These are phyloP conservation scores for Cantharis lateralis DNA, from an alignment of 2,888 invertebrate species.

Conservation along the genomic window DNA sequence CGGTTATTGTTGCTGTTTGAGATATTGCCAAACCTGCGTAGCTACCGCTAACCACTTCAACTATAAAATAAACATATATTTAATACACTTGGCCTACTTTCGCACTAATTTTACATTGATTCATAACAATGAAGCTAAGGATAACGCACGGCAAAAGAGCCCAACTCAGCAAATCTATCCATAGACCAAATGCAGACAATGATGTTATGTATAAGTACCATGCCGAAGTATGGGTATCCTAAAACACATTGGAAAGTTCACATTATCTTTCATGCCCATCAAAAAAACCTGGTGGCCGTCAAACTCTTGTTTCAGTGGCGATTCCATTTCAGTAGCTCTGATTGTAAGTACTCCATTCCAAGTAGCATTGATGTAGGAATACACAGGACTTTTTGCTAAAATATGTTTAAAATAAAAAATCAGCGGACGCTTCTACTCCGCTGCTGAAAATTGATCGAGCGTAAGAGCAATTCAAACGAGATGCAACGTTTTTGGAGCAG, in stretches of 20 bases:
- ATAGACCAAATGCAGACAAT: constrained; percentile 69
- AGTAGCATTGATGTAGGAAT: constrained; percentile 78
- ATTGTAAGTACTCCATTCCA: constrained; percentile 81
- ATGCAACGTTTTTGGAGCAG: no score
- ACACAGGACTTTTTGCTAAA: constrained; percentile 77
- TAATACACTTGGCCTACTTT: neutral
- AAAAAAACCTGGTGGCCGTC: constrained; percentile 60
- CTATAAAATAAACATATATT: constrained; percentile 11
- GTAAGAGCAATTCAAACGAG: no score
- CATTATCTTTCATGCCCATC: no score
- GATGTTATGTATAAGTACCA: constrained; percentile 69
- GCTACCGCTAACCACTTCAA: constrained; percentile 55
- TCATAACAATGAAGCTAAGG: constrained; percentile 64
- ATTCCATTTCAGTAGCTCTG: constrained; percentile 73
- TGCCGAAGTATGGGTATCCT: constrained; percentile 68
- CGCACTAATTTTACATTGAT: constrained; percentile 42
- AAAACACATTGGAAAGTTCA: no score
- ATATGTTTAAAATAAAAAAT: no score
- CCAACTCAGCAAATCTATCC: constrained; percentile 68
- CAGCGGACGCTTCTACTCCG: no score
- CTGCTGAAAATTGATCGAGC: no score
- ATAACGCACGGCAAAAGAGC: constrained; percentile 67
- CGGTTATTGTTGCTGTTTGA: constrained; percentile 64
- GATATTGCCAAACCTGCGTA: constrained; percentile 70
- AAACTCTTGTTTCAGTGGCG: constrained; percentile 62